Base-by-base conservation (phyloP, 2,888 invertebrate species). In the Eristalis arbustorum region DNA sequence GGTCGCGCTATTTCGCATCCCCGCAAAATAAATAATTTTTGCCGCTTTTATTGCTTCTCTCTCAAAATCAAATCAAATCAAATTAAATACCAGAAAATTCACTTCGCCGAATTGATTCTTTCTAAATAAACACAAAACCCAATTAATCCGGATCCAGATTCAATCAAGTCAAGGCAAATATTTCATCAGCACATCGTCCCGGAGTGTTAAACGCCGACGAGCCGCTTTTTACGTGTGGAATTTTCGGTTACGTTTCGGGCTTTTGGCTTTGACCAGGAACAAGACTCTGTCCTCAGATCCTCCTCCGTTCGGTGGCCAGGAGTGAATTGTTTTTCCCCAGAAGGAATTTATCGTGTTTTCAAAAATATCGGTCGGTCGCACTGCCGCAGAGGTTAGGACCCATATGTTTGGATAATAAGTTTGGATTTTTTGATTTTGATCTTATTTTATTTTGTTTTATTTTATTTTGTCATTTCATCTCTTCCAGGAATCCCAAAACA, bases 1-100 rank as follows among this genome's bases (percentile, higher is more conserved):
- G 92, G 92, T 92, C 91, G 91, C 91, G 91, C 90, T 89, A 90
- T 89, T 91, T 89, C 88, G 89, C 89, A 88, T 89, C 89, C 89
- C 89, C 88, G 89, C 89, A 90, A 88, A 88, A 88, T 79, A 88
- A 84, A 88, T 84, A 88, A 89, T 88, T 88, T 89, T 89, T 90
- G 89, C 90, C 90, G 90, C 89, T 89, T 89, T 90, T 90, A 88
- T 88, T 89, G 89, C 89, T 89, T 89, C 69, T 89, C 84, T 82
- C 25, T n/a, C n/a, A n/a, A 25, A 25, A 25, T 25, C 75, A 80
- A 83, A 84, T 72, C 62, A 72, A 40, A 49, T 37, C 28, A 69
- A 68, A 76, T 77, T 78, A 23, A 73, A 87, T 71, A 74, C 40
- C 57, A 69, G 25, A 34, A 22, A 72, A 59, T 25, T n/a, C n/a